Evolutionary conservation across 2,113 vertebrate genomes (phyloP).

Genomic region (Tinamus guttatus): DNA sequence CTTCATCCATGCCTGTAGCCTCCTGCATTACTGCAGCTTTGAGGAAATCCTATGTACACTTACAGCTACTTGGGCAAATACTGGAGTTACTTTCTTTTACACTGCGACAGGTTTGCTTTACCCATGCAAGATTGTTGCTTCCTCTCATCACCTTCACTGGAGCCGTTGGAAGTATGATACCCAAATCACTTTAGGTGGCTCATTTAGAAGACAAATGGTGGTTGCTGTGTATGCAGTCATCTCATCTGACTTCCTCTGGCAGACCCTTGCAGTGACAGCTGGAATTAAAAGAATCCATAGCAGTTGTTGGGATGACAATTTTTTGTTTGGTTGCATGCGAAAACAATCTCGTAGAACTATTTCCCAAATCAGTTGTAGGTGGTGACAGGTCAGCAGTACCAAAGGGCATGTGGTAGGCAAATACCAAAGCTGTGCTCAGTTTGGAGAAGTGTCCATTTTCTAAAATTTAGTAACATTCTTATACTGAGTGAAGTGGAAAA

Average conservation of each 20-base stretch:
- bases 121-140: neutral
- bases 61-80: neutral
- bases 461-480: neutral
- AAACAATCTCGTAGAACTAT: neutral
- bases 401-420: neutral
- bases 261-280: neutral
- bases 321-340: neutral
- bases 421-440: neutral
- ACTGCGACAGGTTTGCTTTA: neutral
- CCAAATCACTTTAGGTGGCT: neutral
- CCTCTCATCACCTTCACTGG: neutral
- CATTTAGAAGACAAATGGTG: neutral
- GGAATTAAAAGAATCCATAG: neutral
- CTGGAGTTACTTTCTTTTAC: neutral
- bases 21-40: neutral
- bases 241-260: neutral
- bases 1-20: rapidly evolving
- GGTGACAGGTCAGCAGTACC: neutral
- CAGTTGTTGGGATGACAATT: neutral
- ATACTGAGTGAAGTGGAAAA: neutral
- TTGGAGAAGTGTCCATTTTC: neutral
- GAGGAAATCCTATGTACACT: neutral
- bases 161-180: neutral
- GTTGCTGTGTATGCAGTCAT: neutral
- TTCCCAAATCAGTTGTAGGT: neutral